Base-by-base conservation (phyloP, 92 coral and sea anemone species). In the Zoanthus sansibaricus region DNA sequence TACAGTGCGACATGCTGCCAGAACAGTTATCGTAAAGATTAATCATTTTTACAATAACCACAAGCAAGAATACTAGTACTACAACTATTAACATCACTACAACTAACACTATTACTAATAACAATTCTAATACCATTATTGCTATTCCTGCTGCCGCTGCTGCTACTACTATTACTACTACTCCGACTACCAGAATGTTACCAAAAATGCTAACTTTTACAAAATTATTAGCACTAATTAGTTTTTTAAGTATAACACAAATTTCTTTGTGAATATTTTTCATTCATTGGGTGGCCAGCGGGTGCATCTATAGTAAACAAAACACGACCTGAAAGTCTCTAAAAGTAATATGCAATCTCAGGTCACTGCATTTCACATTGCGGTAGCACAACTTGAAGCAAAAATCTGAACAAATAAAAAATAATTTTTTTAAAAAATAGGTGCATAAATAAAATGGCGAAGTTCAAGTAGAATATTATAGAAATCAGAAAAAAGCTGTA, bases 1-100 rank as follows among this genome's bases (percentile, higher is more conserved):
- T 92, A 97, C 49, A 97, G 89, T 17, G 98, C 99, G 5, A 97
- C 97, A 78, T 87, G 93, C 93, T 94, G 89, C 12, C 20, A 45
- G 17, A 71, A 68, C 42, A 44, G 77, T n/a, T 48, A 1, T 45
- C 46, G 25, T 16, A 1, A 42, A 6, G n/a, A 7, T 62, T 21
- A 9, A 7, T 3, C 2, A 58, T 58, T 15, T 5, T 3, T 58
- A 58, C 10, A 62, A 18, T 17, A 62, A 18, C 69, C 0, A 6
- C 5, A 58, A 5, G 55, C 55, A 20, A 6, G 20, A 1, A 18
- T 20, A n/a, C 69, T 17, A n/a, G 2, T 20, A 17, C 25, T 61
- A 61, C 32, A 16, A 62, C 69, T 20, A 62, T 21, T 17, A 62
- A 5, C 7, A 71, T n/a, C 15, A 45, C 76, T 33, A 4, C 76